These are phyloP conservation scores for Lethenteron camtschaticum DNA, from an alignment of 2,113 vertebrate species.

Conservation along the genomic window DNA sequence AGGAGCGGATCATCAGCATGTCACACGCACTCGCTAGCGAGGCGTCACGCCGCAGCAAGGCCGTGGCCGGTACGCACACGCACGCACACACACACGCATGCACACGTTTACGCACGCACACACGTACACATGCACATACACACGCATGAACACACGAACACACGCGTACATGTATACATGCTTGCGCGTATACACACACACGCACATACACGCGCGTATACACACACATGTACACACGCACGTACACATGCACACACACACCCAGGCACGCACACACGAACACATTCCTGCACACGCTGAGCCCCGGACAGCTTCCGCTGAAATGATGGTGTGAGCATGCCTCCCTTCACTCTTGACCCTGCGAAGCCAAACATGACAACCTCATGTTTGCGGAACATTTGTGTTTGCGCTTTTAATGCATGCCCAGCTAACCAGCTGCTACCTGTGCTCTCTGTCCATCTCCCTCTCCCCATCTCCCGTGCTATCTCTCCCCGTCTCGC, in stretches of 20 bases:
- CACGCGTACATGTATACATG: background rate
- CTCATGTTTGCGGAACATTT: too few relatives aligned
- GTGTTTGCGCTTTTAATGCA: too few relatives aligned
- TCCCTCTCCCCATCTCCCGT: too few relatives aligned
- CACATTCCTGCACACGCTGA: too few relatives aligned
- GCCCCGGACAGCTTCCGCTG: too few relatives aligned
- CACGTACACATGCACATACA: background rate
- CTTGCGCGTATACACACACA: background rate
- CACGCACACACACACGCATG: background rate
- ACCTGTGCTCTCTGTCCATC: too few relatives aligned
- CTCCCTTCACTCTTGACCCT: too few relatives aligned
- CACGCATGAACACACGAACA: background rate
- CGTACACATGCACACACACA: background rate
- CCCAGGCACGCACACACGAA: background rate
- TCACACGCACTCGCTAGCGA: conserved; percentile 84
- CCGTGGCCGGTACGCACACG: conserved; percentile 54
- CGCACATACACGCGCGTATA: background rate
- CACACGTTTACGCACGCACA: background rate
- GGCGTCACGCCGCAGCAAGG: conserved; percentile 85
- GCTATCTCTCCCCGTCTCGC: too few relatives aligned
- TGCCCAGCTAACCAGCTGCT: too few relatives aligned
- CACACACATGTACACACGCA: background rate
- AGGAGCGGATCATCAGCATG: conserved; percentile 86
- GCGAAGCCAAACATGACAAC: too few relatives aligned
- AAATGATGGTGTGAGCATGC: too few relatives aligned